phyloP scores from a whole-genome alignment of 2,888 invertebrate genomes.

The Periphyllus acericola region DNA sequence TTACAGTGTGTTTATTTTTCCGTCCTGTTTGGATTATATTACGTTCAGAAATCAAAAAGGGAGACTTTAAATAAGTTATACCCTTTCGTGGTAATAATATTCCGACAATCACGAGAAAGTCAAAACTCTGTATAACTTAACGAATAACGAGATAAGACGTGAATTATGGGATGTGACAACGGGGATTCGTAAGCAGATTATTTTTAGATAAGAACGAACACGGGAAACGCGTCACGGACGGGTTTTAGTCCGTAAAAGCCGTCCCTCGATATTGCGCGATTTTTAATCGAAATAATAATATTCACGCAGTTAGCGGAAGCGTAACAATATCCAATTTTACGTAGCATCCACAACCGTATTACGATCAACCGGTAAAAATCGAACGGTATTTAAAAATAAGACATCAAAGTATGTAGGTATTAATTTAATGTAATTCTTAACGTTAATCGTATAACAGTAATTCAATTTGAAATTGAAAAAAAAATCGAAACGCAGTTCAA shows the following conservation, averaged over 20 bases:
- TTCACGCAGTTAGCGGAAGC: too few species aligned
- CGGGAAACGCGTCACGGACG: constrained; percentile 19
- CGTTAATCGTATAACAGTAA: too few species aligned
- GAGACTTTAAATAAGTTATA: neutral
- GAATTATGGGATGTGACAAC: constrained; percentile 41
- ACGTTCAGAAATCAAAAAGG: neutral
- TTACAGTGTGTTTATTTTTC: too few species aligned
- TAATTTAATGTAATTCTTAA: too few species aligned
- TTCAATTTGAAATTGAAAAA: too few species aligned
- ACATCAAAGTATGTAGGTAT: too few species aligned
- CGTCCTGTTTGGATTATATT: too few species aligned
- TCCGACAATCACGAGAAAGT: neutral
- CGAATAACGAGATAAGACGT: constrained; percentile 41
- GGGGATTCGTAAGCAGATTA: constrained; percentile 27
- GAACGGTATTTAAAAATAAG: too few species aligned
- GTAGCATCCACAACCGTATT: too few species aligned
- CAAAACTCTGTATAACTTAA: constrained; percentile 11
- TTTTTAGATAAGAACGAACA: constrained; percentile 36
- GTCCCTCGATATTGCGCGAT: neutral
- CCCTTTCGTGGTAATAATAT: neutral
- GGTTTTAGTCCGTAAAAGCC: neutral
- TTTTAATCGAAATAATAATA: neutral
- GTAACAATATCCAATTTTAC: too few species aligned
- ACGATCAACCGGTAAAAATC: too few species aligned
- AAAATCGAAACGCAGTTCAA: too few species aligned